phyloP scores from a whole-genome alignment of 2,888 invertebrate species.

The Tanypteryx hageni region DNA sequence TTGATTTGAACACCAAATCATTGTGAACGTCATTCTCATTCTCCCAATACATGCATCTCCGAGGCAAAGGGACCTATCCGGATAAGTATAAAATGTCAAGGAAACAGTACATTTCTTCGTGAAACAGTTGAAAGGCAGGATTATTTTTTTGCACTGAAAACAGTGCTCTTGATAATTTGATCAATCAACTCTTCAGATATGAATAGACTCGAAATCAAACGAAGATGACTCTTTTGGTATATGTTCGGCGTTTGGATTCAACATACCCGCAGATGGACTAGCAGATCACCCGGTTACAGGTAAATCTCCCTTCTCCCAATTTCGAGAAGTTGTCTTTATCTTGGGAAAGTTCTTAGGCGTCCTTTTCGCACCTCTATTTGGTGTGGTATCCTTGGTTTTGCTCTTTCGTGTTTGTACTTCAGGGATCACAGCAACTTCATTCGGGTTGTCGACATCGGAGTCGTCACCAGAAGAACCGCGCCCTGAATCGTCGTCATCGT shows the following conservation, averaged over 20 bases:
- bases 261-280: not conserved
- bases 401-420: not conserved
- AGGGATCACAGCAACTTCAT: not conserved
- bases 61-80: no score
- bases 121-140: no score
- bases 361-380: not conserved
- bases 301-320: not conserved
- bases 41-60: no score
- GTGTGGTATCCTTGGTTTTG: not conserved
- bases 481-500: not conserved
- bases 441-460: not conserved
- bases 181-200: not conserved
- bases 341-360: no score
- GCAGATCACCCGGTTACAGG: not conserved
- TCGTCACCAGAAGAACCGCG: not conserved
- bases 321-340: not conserved
- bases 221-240: not conserved
- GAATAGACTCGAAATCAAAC: not conserved
- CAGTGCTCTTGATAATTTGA: no score
- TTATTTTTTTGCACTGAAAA: no score
- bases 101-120: no score
- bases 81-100: no score
- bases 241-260: not conserved
- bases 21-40: no score
- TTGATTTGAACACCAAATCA: no score